Percentiles rank a stretch among this genome's conserved stretches.
Conservation (phyloP, 2,888 invertebrate species). For the Drosophila atripex region DNA sequence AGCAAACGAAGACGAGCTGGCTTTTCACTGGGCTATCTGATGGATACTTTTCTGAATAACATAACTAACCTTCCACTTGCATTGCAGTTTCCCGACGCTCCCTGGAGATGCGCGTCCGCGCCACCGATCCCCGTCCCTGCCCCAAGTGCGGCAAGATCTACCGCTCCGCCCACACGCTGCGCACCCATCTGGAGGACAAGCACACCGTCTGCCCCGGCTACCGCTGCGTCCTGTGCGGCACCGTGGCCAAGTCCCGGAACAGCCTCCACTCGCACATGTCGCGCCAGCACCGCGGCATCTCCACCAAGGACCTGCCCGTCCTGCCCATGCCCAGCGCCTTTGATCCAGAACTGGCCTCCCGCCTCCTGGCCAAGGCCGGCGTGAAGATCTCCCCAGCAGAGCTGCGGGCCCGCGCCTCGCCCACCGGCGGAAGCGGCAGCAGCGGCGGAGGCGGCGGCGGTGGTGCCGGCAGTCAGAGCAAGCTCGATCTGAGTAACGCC, state of each 20-base stretch:
- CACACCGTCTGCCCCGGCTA: conserved; percentile 97
- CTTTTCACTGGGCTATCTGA: conserved; percentile 25
- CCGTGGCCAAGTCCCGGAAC: conserved; percentile 96
- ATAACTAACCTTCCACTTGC: conserved; percentile 4
- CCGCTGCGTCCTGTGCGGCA: conserved; percentile 95
- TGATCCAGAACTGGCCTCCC: conserved; percentile 94
- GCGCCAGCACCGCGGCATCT: conserved; percentile 95
- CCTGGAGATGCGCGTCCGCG: conserved; percentile 93
- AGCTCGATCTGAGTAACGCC: conserved; percentile 89
- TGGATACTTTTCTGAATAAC: background rate
- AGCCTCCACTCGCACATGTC: conserved; percentile 97
- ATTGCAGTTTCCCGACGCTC: conserved; percentile 90
- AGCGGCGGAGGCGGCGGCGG: conserved; percentile 61
- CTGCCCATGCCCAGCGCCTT: conserved; percentile 96
- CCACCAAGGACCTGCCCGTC: conserved; percentile 96
- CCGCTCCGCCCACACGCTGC: conserved; percentile 94
- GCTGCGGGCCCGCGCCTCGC: conserved; percentile 92
- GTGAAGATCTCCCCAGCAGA: conserved; percentile 94
- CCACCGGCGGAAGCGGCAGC: conserved; percentile 88
- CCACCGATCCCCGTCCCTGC: conserved; percentile 95
- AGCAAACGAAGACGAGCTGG: conserved; percentile 62
- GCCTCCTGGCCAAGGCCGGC: conserved; percentile 93
- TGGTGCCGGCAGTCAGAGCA: conserved; percentile 82
- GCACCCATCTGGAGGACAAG: conserved; percentile 96
- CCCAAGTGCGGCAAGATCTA: conserved; percentile 97